These are phyloP conservation scores for Rhinichthys klamathensis DNA, from an alignment of 2,113 vertebrate species.

Conservation along the genomic window DNA sequence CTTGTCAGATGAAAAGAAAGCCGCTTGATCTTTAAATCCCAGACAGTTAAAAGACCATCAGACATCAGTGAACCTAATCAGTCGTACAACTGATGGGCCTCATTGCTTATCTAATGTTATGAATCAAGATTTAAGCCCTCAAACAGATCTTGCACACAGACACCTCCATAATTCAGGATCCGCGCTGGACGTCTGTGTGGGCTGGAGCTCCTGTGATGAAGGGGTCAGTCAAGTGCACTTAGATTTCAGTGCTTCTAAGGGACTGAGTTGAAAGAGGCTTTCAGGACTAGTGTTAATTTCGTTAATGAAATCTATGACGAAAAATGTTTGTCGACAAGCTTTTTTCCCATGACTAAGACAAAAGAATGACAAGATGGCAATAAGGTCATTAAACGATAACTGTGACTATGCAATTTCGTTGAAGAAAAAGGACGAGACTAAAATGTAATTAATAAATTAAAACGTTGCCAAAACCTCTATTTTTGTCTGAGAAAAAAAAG, in stretches of 20 bases:
- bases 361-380: too few relatives aligned
- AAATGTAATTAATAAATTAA: too few relatives aligned
- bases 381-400: too few relatives aligned
- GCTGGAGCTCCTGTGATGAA: constrained; percentile 27
- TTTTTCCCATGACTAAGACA: too few relatives aligned
- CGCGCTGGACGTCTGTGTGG: not conserved
- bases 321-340: too few relatives aligned
- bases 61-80: constrained; percentile 38
- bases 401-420: too few relatives aligned
- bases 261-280: constrained; percentile 12
- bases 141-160: constrained; percentile 22
- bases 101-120: constrained; percentile 49
- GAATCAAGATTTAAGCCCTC: constrained; percentile 41
- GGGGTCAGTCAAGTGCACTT: constrained; percentile 38
- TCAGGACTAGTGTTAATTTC: not conserved
- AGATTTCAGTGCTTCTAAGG: constrained; percentile 9
- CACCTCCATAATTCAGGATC: constrained; percentile 29
- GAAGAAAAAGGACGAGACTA: too few relatives aligned
- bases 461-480: too few relatives aligned
- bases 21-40: constrained; percentile 38
- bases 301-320: too few relatives aligned
- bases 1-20: constrained; percentile 11
- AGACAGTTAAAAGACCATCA: constrained; percentile 48
- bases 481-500: too few relatives aligned
- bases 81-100: constrained; percentile 39